Percentiles rank a stretch among this genome's conserved stretches.
Conservation (phyloP, 2,797 vertebrate genomes). For the Rousettus madagascariensis region DNA sequence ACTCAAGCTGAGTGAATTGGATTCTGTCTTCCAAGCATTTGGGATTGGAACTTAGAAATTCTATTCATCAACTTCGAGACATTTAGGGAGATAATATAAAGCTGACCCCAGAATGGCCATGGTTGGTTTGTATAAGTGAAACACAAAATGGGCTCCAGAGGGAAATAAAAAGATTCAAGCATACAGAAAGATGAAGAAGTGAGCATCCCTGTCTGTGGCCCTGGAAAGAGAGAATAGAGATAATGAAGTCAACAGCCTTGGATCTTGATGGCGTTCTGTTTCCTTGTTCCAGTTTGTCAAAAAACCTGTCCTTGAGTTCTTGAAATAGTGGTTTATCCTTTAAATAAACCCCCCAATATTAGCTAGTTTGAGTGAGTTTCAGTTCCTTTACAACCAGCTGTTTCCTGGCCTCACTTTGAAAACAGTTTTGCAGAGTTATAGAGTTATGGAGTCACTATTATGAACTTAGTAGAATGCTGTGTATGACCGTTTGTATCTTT, state of each 20-base stretch:
- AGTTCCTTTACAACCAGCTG: neutral
- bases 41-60: neutral
- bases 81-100: neutral
- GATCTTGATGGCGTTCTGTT: neutral
- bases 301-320: neutral
- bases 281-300: neutral
- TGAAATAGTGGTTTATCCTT: neutral
- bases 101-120: neutral
- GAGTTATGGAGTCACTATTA: neutral
- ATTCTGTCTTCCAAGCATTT: constrained; percentile 9
- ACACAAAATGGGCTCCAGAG: neutral
- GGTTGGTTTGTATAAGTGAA: neutral
- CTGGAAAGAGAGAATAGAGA: neutral
- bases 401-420: neutral
- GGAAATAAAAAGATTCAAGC: neutral
- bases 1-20: neutral
- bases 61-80: neutral
- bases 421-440: neutral
- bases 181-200: neutral
- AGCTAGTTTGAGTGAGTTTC: neutral
- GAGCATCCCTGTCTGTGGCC: neutral
- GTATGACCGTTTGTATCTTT: neutral
- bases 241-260: neutral
- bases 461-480: neutral
- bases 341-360: neutral